phyloP scores from a whole-genome alignment of 2,888 invertebrate species.

The Trichogramma dendrolimi region DNA sequence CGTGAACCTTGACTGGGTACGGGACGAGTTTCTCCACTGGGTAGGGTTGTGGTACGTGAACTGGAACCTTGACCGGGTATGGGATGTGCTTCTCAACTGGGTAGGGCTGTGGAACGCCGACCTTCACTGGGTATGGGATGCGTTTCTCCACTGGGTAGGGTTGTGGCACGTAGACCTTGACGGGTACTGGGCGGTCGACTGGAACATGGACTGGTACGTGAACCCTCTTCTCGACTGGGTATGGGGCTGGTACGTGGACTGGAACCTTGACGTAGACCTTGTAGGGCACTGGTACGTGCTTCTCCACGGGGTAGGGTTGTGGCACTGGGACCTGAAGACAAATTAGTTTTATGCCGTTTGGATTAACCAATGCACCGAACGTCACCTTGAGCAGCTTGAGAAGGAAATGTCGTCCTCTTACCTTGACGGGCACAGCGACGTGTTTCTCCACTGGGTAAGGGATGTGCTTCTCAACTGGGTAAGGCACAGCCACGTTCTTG shows the following conservation, averaged over 20 bases:
- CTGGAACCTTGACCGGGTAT: slow-evolving; percentile 71
- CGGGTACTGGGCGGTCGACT: slow-evolving; percentile 74
- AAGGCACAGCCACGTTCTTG: slow-evolving; percentile 59
- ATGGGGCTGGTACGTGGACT: slow-evolving; percentile 70
- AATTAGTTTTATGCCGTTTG: background rate
- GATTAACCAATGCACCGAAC: too few species aligned
- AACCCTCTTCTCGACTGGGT: slow-evolving; percentile 75
- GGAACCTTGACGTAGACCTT: slow-evolving; percentile 77
- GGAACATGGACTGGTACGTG: slow-evolving; percentile 67
- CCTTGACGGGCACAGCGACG: slow-evolving; percentile 61
- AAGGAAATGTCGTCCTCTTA: slow-evolving; percentile 33
- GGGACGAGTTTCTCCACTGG: slow-evolving; percentile 66
- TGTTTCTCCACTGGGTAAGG: slow-evolving; percentile 68
- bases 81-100: slow-evolving; percentile 74
- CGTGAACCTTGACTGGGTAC: slow-evolving; percentile 65
- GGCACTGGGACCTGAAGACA: slow-evolving; percentile 56
- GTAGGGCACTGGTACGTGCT: slow-evolving; percentile 67
- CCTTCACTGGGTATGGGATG: slow-evolving; percentile 71
- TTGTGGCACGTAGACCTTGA: slow-evolving; percentile 73
- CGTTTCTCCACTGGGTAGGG: slow-evolving; percentile 78
- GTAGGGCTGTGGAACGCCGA: slow-evolving; percentile 65
- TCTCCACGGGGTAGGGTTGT: slow-evolving; percentile 67
- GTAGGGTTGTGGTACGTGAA: slow-evolving; percentile 57
- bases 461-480: slow-evolving; percentile 47
- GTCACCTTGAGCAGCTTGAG: background rate